Evolutionary conservation across 2,797 vertebrate genomes (phyloP).

Genomic region (Chiroxiphia lanceolata): DNA sequence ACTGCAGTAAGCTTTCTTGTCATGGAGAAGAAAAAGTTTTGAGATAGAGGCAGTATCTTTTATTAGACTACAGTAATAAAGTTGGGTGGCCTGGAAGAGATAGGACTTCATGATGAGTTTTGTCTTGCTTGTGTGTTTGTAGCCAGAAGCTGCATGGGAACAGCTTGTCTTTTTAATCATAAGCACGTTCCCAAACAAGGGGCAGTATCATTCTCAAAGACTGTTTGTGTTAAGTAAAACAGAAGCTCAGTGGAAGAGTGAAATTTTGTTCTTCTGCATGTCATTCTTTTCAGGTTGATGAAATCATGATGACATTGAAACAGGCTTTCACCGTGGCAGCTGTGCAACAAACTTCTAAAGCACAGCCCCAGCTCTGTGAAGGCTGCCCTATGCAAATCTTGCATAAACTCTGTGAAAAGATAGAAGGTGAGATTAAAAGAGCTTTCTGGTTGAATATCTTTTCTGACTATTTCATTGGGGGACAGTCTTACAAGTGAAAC

Average conservation of each 20-base stretch:
- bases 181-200: background rate
- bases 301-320: slow-evolving; percentile 98
- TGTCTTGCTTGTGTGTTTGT: background rate
- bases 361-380: slow-evolving; percentile 87
- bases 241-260: background rate
- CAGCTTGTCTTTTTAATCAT: background rate
- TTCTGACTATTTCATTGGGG: background rate
- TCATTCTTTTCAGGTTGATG: slow-evolving; percentile 84
- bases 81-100: background rate
- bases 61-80: background rate
- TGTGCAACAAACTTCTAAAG: slow-evolving; percentile 84
- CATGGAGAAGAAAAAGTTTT: background rate
- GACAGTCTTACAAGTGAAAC: background rate
- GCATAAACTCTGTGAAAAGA: slow-evolving; percentile 91
- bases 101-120: background rate
- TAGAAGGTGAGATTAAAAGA: slow-evolving; percentile 85
- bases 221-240: background rate
- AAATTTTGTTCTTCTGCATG: background rate
- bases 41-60: background rate
- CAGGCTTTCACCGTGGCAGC: slow-evolving; percentile 96
- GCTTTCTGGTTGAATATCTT: background rate
- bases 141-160: accelerated
- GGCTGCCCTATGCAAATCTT: slow-evolving; percentile 91
- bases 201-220: background rate
- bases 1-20: background rate